Base-by-base conservation (phyloP, 2,113 vertebrate species). In the Plestiodon gilberti region DNA sequence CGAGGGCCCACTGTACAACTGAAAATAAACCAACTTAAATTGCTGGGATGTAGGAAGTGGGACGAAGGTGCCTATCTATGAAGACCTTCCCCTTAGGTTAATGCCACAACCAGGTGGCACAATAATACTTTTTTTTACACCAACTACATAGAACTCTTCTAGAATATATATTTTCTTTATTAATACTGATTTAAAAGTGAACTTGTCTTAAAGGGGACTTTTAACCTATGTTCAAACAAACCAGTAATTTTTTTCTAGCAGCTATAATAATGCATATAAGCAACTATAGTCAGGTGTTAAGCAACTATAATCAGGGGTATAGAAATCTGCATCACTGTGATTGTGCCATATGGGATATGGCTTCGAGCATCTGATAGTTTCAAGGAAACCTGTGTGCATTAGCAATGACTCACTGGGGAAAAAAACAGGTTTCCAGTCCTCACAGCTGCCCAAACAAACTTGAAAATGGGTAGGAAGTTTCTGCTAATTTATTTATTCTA, bases 161-260 rank as follows among this genome's bases (percentile, higher is more conserved):
- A 15, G 40, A 78, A 77, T 65, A 20, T 62, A 57, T 28, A 65
- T 64, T 35, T 79, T 28, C 20, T 87, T 48, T 82, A 14, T 70
- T 62, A 57, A 40, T 30, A 79, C 11, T 55, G 17, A 57, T 65
- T 59, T 55, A 83, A 57, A 67, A 83, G 83, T 25, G 25, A 20
- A 18, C 88, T 43, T 81, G 22, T 48, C 43, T 38, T 87, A 59
- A 33, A 90, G 90, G 0, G 0, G n/a, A 48, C 28, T 84, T 33
- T 30, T 86, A 81, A 69, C 13, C 0, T 86, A 82, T 62, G 69
- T 84, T 74, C 55, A 82, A 84, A 89, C 1, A 85, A 90, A 79
- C 3, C 2, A 75, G 10, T 62, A 59, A 76, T 71, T 77, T 84
- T 65, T 18, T 73, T 83, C 23, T 78, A 59, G 80, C 52, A 2